Percentiles rank a stretch among this genome's conserved stretches.
phyloP scores from a whole-genome alignment of 2,888 invertebrate genomes.

The Cephus nigrinus region DNA sequence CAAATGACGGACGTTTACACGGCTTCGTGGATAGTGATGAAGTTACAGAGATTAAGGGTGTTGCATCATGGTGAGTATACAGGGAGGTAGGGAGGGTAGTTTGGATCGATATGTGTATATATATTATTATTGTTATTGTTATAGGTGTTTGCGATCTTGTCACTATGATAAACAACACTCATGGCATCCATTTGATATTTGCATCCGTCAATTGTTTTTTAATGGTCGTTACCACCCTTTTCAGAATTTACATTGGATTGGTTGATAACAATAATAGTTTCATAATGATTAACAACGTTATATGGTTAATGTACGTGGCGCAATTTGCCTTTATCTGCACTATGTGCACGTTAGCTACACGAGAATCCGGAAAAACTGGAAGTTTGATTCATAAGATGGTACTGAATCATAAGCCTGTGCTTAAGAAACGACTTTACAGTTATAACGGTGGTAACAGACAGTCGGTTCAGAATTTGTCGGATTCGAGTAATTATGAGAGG shows the following conservation, averaged over 20 bases:
- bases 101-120: not conserved
- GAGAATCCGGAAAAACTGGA: constrained; percentile 44
- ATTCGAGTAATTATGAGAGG: constrained; percentile 10
- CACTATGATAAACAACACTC: constrained; percentile 39
- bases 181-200: constrained; percentile 47
- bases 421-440: constrained; percentile 8
- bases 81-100: not conserved
- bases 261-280: constrained; percentile 44
- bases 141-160: constrained; percentile 44
- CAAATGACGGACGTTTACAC: constrained; percentile 30
- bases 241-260: constrained; percentile 54
- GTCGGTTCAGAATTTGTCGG: constrained; percentile 4
- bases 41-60: constrained; percentile 42
- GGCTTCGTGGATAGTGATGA: constrained; percentile 36
- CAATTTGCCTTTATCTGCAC: constrained; percentile 47
- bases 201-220: constrained; percentile 52
- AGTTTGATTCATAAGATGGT: constrained; percentile 35
- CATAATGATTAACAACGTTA: constrained; percentile 50
- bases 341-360: constrained; percentile 38
- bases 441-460: constrained; percentile 8
- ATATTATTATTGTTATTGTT: not conserved
- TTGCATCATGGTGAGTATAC: constrained; percentile 41
- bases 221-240: constrained; percentile 52
- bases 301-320: constrained; percentile 47
- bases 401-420: constrained; percentile 23